These are phyloP conservation scores for Heliangelus exortis DNA, from an alignment of 2,797 vertebrate genomes.

Conservation along the genomic window DNA sequence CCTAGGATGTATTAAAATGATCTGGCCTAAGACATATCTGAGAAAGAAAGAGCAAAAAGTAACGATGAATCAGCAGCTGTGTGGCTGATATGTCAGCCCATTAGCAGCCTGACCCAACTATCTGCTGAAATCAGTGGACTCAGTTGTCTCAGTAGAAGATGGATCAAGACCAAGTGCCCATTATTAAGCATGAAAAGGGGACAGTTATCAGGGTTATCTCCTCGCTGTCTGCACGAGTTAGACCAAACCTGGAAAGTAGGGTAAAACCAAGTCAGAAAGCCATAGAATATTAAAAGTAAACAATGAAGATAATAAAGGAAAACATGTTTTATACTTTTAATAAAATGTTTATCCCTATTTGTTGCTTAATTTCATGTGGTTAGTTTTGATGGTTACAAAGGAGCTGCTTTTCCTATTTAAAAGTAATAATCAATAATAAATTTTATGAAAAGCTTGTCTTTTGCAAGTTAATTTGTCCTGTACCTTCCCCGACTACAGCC, in stretches of 20 bases:
- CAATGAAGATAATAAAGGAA: neutral
- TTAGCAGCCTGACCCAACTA: neutral
- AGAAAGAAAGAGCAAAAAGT: neutral
- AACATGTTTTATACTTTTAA: neutral
- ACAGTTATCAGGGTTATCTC: neutral
- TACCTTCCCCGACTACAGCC: neutral
- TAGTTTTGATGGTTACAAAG: neutral
- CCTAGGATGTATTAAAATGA: neutral
- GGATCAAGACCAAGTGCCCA: neutral
- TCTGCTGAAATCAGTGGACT: neutral
- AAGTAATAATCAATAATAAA: neutral
- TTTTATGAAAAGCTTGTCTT: neutral
- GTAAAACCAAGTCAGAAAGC: neutral
- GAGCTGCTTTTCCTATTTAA: neutral
- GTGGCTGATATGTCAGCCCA: neutral
- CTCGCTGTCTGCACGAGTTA: neutral
- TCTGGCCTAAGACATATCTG: neutral
- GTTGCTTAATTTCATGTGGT: neutral
- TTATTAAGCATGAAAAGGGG: neutral
- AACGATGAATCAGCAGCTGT: neutral
- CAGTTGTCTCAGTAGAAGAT: neutral
- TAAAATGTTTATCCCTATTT: neutral
- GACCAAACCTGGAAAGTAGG: neutral
- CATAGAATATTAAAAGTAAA: neutral
- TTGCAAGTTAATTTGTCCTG: neutral